Evolutionary conservation across 1,140 invertebrate species (phyloP).

Genomic region (Lepidotrigona ventralis): DNA sequence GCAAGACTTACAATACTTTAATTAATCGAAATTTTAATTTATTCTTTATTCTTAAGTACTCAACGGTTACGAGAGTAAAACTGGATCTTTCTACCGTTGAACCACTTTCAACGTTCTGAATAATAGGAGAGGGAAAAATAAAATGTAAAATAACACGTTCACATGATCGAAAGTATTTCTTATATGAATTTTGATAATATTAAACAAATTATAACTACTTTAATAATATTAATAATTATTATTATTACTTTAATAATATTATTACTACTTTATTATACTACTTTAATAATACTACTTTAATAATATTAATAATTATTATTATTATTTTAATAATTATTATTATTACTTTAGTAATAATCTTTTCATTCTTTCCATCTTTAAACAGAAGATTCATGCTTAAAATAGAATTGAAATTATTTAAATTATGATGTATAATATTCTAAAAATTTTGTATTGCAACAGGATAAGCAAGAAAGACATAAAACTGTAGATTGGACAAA

Average conservation of each 20-base stretch:
- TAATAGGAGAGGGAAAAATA: constrained; percentile 9
- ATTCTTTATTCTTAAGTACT: background rate
- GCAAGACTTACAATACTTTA: no score
- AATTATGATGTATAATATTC: background rate
- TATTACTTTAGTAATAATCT: background rate
- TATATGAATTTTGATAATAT: background rate
- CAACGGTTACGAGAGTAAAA: constrained; percentile 23
- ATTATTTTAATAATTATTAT: no score
- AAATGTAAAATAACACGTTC: background rate
- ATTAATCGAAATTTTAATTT: no score
- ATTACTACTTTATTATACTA: background rate
- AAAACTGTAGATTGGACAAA: background rate
- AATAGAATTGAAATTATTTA: background rate
- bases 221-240: no score
- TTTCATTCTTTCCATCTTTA: background rate
- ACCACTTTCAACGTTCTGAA: constrained; percentile 28
- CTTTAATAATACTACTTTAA: background rate
- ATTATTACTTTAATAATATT: no score
- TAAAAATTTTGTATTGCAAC: background rate
- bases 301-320: no score
- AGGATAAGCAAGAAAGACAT: background rate
- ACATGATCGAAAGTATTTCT: background rate
- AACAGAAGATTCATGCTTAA: background rate
- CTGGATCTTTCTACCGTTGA: constrained; percentile 37
- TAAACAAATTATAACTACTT: background rate